Base-by-base conservation (phyloP, 2,113 vertebrate genomes). In the Channa maculata region DNA sequence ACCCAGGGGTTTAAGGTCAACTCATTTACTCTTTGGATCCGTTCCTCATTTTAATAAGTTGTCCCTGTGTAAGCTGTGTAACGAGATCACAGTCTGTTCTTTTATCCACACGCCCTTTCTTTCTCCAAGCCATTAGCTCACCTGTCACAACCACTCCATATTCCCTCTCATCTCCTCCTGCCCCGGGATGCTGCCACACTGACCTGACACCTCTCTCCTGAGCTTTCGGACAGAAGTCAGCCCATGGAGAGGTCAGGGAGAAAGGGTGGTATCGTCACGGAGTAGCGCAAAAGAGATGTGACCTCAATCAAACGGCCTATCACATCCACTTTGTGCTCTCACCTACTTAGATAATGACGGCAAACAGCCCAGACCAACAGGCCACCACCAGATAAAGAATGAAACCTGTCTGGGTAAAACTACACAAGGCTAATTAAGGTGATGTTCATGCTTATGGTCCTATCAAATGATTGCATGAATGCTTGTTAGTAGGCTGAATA, bases 1-100 rank as follows among this genome's bases (percentile, higher is more conserved):
- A 95, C 95, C 94, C 60, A 0, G 63, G 79, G 94, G 92, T 90
- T 95, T 93, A 85, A 94, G 94, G 95, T 96, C 95, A 95, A 82
- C 86, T 94, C 93, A 93, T 91, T 92, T 86, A 77, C 92, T 94
- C 83, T 65, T 77, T 89, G 87, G 82, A 68, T 93, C 93, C 90
- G 76, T 94, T 95, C 92, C 88, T 88, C 87, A 93, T 95, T 95
- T 92, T 92, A 93, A 96, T 95, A 85, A 84, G 83, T 82, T 82
- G 85, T 89, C 55, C 80, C 85, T 82, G 68, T 78, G 71, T 89
- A 92, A 90, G 87, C 84, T 87, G 86, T 67, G 75, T 88, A 83
- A 93, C 90, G 88, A 89, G 85, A 92, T 89, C 90, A 90, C 74
- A 85, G 81, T 57, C 65, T 74, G 78, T 34, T 58, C 76, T 67